Evolutionary conservation across 1,140 invertebrate genomes (phyloP).

Genomic region (Hydropsyche tenuis): DNA sequence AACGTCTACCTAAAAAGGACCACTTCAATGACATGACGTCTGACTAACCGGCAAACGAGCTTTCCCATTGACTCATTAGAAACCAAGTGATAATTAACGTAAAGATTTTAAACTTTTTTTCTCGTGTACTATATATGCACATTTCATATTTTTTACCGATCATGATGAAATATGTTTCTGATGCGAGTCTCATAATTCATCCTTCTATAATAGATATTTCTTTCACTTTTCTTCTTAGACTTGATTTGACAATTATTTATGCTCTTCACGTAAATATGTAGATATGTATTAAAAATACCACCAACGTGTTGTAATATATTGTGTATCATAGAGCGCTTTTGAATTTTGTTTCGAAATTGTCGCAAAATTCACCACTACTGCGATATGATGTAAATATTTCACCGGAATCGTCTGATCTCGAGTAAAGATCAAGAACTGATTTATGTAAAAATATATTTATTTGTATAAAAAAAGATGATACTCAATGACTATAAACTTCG

Average conservation of each 20-base stretch:
- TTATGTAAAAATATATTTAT: conserved; percentile 7
- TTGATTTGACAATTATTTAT: conserved; percentile 21
- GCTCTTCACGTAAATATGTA: conserved; percentile 12
- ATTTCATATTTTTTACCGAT: neutral
- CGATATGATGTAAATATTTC: conserved; percentile 5
- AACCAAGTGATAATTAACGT: neutral
- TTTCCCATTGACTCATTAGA: conserved; percentile 10
- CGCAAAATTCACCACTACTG: neutral
- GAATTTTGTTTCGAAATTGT: neutral
- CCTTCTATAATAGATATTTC: neutral
- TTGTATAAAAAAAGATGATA: neutral
- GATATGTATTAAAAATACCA: conserved; percentile 10
- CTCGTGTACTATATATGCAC: neutral
- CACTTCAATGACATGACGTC: neutral
- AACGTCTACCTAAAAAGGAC: neutral
- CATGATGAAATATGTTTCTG: conserved; percentile 8
- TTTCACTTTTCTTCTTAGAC: neutral
- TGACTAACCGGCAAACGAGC: neutral
- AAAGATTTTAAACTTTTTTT: conserved; percentile 1
- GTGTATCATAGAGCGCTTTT: conserved; percentile 1
- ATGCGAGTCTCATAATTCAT: conserved; percentile 11
- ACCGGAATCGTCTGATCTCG: conserved; percentile 1
- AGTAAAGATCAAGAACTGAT: neutral
- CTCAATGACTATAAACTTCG: neutral
- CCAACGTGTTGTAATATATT: conserved; percentile 17